Evolutionary conservation across 2,797 vertebrate species (phyloP), one percentile per base, ranked within the genome.

Genomic region (Lacerta agilis): DNA sequence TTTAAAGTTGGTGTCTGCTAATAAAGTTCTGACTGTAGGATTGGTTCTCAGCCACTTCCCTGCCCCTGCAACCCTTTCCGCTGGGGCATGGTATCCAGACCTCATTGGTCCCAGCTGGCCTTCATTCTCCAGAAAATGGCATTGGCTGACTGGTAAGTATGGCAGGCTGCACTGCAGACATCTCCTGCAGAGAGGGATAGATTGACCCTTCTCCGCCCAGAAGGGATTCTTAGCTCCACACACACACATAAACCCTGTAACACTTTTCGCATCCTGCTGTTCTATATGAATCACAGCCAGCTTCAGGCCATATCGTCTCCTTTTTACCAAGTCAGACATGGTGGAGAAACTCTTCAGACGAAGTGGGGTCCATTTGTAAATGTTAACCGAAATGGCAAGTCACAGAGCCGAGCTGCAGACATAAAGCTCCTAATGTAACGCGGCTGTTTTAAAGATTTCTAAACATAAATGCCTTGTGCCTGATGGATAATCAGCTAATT

Each of bases 401-500:
- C 72, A 67, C 71, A 41, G 43, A 69, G 71, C 78, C 58, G 45
- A 66, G 33, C 43, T 49, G 8, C n/a, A 75, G 69, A 81, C 78
- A 85, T 67, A 85, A 89, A 89, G 66, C 87, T 38, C 71, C 71
- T 89, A 81, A 85, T 75, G 83, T 72, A 67, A 81, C 81, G 83
- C 33, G 43, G 58, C 81, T 81, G 78, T 76, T 89, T 81, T 81
- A 89, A 89, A 89, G 58, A 85, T 89, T 85, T 81, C 82, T 82
- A 85, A 85, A 85, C 88, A 85, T 83, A 83, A 88, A 88, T 86
- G 83, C 55, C 88, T 89, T 85, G 58, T 81, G 88, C 83, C 78
- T 85, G 69, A 85, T 76, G 83, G 83, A 81, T 85, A 89, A 89
- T 85, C 85, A 85, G 83, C 83, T 89, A 89, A 89, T 89, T 89